Evolutionary conservation across 2,113 vertebrate genomes (phyloP).

Genomic region (Cariama cristata): DNA sequence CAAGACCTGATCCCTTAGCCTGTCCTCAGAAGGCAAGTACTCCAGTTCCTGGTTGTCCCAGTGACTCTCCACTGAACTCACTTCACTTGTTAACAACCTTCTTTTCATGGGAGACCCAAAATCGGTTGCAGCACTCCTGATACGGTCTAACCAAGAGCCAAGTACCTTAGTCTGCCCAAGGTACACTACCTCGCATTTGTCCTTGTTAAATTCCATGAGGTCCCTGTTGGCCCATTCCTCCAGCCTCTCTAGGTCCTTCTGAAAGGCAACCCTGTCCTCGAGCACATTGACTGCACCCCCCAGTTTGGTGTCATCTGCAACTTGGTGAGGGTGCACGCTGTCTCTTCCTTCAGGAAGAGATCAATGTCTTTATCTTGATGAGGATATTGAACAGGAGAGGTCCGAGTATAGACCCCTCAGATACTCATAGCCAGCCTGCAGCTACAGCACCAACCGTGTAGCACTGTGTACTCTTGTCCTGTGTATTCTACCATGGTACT

Average conservation of each 20-base stretch:
- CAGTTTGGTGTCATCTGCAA: background rate
- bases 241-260: background rate
- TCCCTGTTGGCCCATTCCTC: background rate
- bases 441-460: background rate
- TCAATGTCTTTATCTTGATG: background rate
- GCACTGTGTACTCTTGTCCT: background rate
- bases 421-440: background rate
- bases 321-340: background rate
- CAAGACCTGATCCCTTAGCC: background rate
- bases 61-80: background rate
- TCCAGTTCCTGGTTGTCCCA: background rate
- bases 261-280: background rate
- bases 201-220: background rate
- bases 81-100: background rate
- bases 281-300: fast-evolving
- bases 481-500: background rate
- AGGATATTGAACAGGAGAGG: background rate
- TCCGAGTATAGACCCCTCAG: background rate
- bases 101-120: background rate
- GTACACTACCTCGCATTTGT: background rate
- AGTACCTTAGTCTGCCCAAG: background rate
- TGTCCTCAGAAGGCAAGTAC: background rate
- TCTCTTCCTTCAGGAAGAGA: no score
- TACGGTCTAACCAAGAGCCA: background rate
- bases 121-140: background rate